A percentile compares a stretch with the other conserved stretches of the same genome.
phyloP scores from a whole-genome alignment of 2,797 vertebrate species.

The Semotilus atromaculatus region DNA sequence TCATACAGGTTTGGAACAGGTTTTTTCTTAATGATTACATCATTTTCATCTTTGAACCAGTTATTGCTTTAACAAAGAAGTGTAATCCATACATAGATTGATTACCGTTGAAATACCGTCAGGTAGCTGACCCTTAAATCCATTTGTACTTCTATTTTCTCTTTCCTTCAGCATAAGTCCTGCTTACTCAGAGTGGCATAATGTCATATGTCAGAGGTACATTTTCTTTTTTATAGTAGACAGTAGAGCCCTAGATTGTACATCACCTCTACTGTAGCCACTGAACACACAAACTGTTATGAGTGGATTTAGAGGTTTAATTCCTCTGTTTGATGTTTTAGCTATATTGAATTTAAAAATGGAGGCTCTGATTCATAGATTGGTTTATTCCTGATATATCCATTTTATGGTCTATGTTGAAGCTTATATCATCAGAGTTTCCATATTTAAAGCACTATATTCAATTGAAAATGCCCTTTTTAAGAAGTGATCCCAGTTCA shows the following conservation, averaged over 20 bases:
- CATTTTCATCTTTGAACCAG: background rate
- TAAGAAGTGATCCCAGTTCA: constrained; percentile 16
- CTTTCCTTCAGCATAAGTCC: constrained; percentile 69
- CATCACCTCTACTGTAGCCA: background rate
- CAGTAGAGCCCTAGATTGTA: background rate
- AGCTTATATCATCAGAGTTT: background rate
- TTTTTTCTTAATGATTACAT: background rate
- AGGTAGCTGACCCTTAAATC: background rate
- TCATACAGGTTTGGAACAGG: background rate
- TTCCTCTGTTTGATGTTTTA: background rate
- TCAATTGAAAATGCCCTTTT: background rate
- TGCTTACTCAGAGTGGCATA: constrained; percentile 66
- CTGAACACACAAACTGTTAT: background rate
- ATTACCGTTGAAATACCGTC: background rate
- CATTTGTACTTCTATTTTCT: constrained; percentile 52
- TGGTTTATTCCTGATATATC: background rate
- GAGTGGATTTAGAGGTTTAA: background rate
- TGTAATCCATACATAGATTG: background rate
- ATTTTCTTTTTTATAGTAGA: constrained; percentile 7
- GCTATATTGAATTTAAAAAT: constrained; percentile 4
- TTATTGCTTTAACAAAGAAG: background rate
- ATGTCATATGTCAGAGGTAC: constrained; percentile 74
- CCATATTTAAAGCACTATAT: background rate
- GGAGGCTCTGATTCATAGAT: background rate
- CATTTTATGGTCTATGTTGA: background rate